Conservation (phyloP, 1,140 invertebrate genomes). For the Drosophila parvula region DNA sequence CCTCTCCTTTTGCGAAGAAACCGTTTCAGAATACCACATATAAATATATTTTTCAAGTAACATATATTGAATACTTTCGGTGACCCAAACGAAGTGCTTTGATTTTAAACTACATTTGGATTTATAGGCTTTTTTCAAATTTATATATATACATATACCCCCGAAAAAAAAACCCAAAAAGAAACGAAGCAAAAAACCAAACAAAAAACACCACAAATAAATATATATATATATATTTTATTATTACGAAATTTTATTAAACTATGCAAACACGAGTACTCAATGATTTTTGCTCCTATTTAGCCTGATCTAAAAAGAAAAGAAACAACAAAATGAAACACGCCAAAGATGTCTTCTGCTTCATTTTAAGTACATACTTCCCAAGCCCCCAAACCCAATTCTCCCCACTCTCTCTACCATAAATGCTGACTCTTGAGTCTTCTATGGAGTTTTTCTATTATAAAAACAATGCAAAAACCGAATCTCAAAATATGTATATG, state of each 20-base stretch:
- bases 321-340: conserved; percentile 50
- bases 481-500: conserved; percentile 58
- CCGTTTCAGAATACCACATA: conserved; percentile 38
- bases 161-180: conserved; percentile 21
- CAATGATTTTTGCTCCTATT: conserved; percentile 78
- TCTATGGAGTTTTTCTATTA: conserved; percentile 54
- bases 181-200: conserved; percentile 24
- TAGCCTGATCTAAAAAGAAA: conserved; percentile 68
- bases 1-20: conserved; percentile 22
- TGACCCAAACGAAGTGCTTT: conserved; percentile 66
- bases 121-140: conserved; percentile 80
- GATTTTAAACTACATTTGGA: conserved; percentile 71
- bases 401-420: neutral
- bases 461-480: conserved; percentile 51
- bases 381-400: conserved; percentile 14
- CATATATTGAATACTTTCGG: conserved; percentile 39
- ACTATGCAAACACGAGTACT: conserved; percentile 76
- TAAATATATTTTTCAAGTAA: conserved; percentile 36
- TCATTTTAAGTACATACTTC: conserved; percentile 71
- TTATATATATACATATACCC: conserved; percentile 66
- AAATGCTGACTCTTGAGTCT: conserved; percentile 5
- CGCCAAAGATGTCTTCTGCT: conserved; percentile 82
- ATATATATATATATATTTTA: conserved; percentile 74
- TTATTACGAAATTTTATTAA: conserved; percentile 79
- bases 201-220: conserved; percentile 31